Conservation (phyloP, 2,113 vertebrate genomes). For the Chrysochloris asiatica region DNA sequence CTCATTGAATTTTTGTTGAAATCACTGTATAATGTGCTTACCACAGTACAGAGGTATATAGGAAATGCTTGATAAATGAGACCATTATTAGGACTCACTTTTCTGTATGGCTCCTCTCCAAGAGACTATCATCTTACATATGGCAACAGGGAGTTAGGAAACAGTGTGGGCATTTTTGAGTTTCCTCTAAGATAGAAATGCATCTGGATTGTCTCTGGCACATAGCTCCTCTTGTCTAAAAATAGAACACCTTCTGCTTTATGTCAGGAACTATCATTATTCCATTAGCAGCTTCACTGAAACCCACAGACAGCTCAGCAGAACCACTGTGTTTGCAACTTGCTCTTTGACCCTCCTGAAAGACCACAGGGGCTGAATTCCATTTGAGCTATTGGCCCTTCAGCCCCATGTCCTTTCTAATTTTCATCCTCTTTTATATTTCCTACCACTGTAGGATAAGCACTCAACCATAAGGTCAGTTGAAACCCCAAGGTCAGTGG, state of each 20-base stretch:
- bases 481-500: no score
- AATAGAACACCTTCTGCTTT: conserved; percentile 83
- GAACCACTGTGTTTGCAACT: conserved; percentile 23
- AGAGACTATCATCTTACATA: conserved; percentile 44
- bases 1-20: not conserved
- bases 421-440: not conserved
- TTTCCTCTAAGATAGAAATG: conserved; percentile 73
- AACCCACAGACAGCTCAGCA: conserved; percentile 42
- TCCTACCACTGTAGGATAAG: no score
- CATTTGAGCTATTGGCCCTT: not conserved
- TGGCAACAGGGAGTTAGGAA: conserved; percentile 48
- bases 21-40: not conserved
- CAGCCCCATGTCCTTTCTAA: not conserved
- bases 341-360: conserved; percentile 31
- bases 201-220: conserved; percentile 73
- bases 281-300: conserved; percentile 27
- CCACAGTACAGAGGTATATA: not conserved
- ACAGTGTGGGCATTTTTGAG: conserved; percentile 59
- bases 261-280: conserved; percentile 73
- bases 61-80: not conserved
- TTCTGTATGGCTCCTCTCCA: not conserved
- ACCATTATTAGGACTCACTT: not conserved
- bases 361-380: conserved; percentile 26
- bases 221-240: conserved; percentile 75
- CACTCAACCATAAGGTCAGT: no score